Conservation (phyloP, 2,888 invertebrate genomes). For the Drosophila siamana region DNA sequence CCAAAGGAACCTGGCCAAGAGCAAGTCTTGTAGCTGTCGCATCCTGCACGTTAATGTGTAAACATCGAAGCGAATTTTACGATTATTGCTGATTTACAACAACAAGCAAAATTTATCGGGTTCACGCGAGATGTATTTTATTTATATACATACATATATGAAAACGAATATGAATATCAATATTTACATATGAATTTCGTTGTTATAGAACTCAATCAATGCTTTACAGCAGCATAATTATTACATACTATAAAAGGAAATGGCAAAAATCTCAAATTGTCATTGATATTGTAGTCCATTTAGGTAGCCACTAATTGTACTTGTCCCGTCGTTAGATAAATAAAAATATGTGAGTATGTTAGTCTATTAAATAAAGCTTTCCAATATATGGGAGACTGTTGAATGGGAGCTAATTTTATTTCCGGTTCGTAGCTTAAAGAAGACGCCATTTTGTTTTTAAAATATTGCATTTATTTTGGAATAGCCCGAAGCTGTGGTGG, state of each 20-base stretch:
- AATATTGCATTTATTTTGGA: slow-evolving; percentile 78
- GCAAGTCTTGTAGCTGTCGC: slow-evolving; percentile 3
- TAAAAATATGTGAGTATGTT: too few species aligned
- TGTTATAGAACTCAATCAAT: background rate
- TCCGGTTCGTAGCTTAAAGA: background rate
- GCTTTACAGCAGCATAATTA: too few species aligned
- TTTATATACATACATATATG: background rate
- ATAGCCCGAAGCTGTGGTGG: slow-evolving; percentile 78
- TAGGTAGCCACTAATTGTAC: too few species aligned
- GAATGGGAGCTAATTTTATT: background rate
- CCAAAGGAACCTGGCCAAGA: slow-evolving; percentile 9
- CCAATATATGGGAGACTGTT: too few species aligned
- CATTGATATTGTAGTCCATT: too few species aligned
- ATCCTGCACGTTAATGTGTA: slow-evolving; percentile 47
- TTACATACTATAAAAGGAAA: background rate
- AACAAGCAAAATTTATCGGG: slow-evolving; percentile 38
- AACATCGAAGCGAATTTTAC: slow-evolving; percentile 43
- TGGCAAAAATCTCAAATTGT: too few species aligned
- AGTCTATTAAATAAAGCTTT: too few species aligned
- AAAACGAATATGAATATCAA: background rate
- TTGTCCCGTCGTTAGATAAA: too few species aligned
- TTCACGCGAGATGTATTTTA: slow-evolving; percentile 13
- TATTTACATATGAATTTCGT: background rate
- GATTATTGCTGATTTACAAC: slow-evolving; percentile 49
- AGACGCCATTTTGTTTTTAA: slow-evolving; percentile 56